Evolutionary conservation across 2,797 vertebrate species (phyloP).

Genomic region (Muscicapa striata): DNA sequence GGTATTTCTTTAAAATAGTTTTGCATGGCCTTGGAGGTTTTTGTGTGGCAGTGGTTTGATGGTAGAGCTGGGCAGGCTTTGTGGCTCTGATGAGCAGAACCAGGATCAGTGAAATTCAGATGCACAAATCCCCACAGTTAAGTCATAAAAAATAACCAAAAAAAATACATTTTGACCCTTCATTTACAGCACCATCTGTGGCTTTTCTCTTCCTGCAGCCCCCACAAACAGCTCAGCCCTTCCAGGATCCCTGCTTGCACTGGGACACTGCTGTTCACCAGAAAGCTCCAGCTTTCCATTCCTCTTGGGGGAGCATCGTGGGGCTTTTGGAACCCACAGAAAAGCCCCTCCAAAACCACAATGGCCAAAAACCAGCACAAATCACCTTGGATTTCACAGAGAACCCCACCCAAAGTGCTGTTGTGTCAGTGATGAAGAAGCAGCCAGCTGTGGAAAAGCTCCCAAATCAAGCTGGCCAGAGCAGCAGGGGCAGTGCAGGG

Average conservation of each 20-base stretch:
- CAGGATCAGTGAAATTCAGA: not conserved
- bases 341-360: slow-evolving; percentile 79
- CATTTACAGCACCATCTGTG: slow-evolving; percentile 1
- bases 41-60: slow-evolving; percentile 64
- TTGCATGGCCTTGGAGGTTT: slow-evolving; percentile 67
- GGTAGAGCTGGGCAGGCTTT: not conserved
- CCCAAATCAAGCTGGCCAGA: slow-evolving; percentile 76
- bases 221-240: not conserved
- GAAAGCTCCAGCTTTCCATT: slow-evolving; percentile 74
- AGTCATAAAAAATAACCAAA: not conserved
- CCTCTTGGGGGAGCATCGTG: slow-evolving; percentile 75
- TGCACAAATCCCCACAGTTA: not conserved
- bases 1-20: not conserved
- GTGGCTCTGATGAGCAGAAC: not conserved
- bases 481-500: slow-evolving; percentile 73
- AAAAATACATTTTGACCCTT: not conserved
- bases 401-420: slow-evolving; percentile 46
- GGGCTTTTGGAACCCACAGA: slow-evolving; percentile 72
- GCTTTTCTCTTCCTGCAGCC: slow-evolving; percentile 60
- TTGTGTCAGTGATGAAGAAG: slow-evolving; percentile 82
- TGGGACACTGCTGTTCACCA: slow-evolving; percentile 69
- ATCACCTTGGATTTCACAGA: slow-evolving; percentile 55
- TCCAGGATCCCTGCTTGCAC: not conserved
- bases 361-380: slow-evolving; percentile 68
- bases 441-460: slow-evolving; percentile 67